Evolutionary conservation across 2,888 invertebrate genomes (phyloP), one percentile per base, ranked within the genome.

Genomic region (Lasioglossum vierecki): DNA sequence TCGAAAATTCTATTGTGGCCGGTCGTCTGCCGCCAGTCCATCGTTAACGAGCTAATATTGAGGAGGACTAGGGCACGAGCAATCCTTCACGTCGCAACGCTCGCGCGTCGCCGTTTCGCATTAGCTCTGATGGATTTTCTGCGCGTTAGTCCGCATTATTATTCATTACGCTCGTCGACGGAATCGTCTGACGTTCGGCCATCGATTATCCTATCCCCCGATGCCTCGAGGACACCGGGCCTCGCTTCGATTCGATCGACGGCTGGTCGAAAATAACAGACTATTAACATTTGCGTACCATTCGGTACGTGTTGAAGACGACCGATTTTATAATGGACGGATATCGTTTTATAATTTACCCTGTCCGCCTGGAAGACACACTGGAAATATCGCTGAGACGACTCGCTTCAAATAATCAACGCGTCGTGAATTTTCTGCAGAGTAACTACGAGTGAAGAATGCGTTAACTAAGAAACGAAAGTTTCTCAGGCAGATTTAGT

Each of bases 1-100:
- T 89, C 79, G 79, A 89, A 88, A 88, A 89, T 84, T 88, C 90
- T 88, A 84, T 88, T 71, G 80, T 80, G 66, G 46, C 39, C 26
- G 60, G 60, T 76, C 26, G 57, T 78, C 49, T 18, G 77, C 46
- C 79, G 70, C 76, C 39, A 66, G 26, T 39, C 41, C 39, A 71
- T 30, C 72, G 81, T 84, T 88, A 89, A 89, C 80, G 78, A 88
- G 82, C 73, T 78, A 76, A 86, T 84, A 83, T 86, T 30, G 70
- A 68, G 76, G 18, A 63, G 76, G 18, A 63, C 63, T 66, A n/a
- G 11, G 39, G 30, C 41, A 70, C 46, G 11, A 73, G 63, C 80
- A 68, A 80, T 85, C 66, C 74, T 63, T 74, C 80, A 53, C 80
- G 68, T 63, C 39, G 39, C 18, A 8, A 13, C 53, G 18, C 68